Conservation (phyloP, 2,888 invertebrate species). For the Terebella lapidaria region DNA sequence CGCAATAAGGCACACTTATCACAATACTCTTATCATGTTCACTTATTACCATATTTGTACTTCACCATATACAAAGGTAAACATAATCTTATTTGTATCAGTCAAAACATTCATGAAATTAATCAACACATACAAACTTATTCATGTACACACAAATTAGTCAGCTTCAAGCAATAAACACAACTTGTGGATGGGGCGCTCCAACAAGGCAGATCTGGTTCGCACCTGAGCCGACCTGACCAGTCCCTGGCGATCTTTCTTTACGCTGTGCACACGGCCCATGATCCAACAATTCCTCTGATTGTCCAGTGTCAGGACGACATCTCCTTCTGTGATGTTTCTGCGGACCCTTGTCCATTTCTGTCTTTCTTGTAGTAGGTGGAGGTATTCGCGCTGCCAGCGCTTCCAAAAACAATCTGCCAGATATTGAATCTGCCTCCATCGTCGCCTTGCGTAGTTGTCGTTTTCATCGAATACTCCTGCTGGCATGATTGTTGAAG, state of each 20-base stretch:
- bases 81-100: no score
- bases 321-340: not conserved
- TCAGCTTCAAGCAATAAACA: no score
- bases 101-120: no score
- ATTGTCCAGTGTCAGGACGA: not conserved
- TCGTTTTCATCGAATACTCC: conserved; percentile 5
- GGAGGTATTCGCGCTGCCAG: not conserved
- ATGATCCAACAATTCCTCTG: not conserved
- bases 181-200: not conserved
- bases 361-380: not conserved
- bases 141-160: no score
- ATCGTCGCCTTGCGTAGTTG: not conserved
- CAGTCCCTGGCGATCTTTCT: not conserved
- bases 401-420: conserved; percentile 1
- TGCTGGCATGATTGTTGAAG: no score
- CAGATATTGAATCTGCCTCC: conserved; percentile 3
- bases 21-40: no score
- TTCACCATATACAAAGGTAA: no score
- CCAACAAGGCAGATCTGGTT: not conserved
- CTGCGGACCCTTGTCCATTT: not conserved
- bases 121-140: no score
- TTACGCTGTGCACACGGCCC: not conserved
- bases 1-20: no score
- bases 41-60: no score
- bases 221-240: not conserved